Base-by-base conservation (phyloP, 2,113 vertebrate genomes). In the Chionomys nivalis region DNA sequence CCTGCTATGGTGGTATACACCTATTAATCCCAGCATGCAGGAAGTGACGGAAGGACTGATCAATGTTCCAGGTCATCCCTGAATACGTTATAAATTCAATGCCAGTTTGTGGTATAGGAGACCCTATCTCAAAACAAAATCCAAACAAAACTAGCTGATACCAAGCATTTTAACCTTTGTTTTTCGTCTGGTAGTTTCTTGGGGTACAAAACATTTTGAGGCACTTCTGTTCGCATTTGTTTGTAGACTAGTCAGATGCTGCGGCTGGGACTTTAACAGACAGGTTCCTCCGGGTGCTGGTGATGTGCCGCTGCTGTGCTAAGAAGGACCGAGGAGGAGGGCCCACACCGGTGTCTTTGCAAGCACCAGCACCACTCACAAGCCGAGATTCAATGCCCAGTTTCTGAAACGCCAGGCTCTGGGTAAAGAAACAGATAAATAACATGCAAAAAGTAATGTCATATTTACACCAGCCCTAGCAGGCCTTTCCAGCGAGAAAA, bases 321-420 rank as follows among this genome's bases (percentile, higher is more conserved):
- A 99, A 94, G 98, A 99, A 99, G 0, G 99, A 99, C 77, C 99
- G 99, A 1, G 98, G 98, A 0, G 99, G 98, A 4, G 98, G 91
- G 36, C 98, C 87, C 0, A 97, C 0, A 4, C 76, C 77, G 12
- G 98, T 91, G 0, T 98, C 98, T 86, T 97, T 96, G 82, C 96
- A 97, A 75, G 96, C 55, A 39, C 97, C 94, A 0, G 98, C 97
- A 39, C 98, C 98, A 42, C 99, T 98, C 9, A 99, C 96, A 1
- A 99, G 98, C 14, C 99, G 99, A 0, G 99, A 98, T 47, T 99
- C 99, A 83, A 99, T 99, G 3, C 99, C 99, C 89, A 99, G 92
- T 97, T 99, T 99, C 98, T 99, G 99, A 97, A 99, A 99, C n/a
- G 96, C 99, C 68, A 99, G 93, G 97, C 99, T 99, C 99, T 99